Conservation (phyloP, 2,113 vertebrate genomes). For the Calonectris borealis region DNA sequence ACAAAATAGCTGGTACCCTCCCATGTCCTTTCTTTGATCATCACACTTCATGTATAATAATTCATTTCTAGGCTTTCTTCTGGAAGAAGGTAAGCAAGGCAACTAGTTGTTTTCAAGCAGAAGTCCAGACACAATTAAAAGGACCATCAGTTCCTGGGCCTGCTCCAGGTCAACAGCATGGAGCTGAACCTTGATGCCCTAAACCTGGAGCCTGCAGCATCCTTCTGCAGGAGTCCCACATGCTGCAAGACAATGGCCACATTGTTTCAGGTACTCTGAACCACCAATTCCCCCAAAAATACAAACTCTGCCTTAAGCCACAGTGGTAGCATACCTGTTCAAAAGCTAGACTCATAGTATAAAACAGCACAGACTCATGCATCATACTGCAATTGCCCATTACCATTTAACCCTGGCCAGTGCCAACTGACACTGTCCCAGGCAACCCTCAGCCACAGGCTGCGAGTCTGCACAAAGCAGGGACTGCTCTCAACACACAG, state of each 20-base stretch:
- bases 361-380: neutral
- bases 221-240: neutral
- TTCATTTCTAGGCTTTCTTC: neutral
- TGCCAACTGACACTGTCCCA: neutral
- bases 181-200: neutral
- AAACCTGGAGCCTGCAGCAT: neutral
- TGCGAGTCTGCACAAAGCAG: neutral
- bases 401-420: neutral
- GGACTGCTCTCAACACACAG: neutral
- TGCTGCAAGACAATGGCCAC: neutral
- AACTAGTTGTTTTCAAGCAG: neutral
- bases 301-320: neutral
- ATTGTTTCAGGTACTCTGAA: neutral
- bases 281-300: neutral
- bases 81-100: neutral
- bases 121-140: neutral
- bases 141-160: rapidly evolving
- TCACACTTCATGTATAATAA: neutral
- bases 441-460: neutral
- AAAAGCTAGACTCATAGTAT: neutral
- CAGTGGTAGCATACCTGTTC: neutral
- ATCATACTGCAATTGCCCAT: neutral
- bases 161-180: neutral
- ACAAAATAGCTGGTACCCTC: neutral
- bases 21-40: neutral